Evolutionary conservation across 2,797 vertebrate genomes (phyloP).

Genomic region (Lepilemur septentrionalis): DNA sequence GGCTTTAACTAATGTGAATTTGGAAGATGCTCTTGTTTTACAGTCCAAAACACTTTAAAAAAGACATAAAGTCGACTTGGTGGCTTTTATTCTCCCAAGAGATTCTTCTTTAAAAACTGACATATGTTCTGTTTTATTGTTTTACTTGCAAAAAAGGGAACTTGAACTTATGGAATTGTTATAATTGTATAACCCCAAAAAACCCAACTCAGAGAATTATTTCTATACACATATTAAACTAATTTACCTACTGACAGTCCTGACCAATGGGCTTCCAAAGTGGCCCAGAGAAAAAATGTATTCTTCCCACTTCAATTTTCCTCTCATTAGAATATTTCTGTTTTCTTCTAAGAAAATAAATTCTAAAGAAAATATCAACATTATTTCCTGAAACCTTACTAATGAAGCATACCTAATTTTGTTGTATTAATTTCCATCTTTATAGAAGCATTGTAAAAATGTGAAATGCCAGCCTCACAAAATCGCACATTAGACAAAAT

Average conservation of each 20-base stretch:
- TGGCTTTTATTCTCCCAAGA: constrained; percentile 55
- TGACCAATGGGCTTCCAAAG: constrained; percentile 56
- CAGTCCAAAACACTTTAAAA: constrained; percentile 66
- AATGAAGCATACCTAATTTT: not conserved
- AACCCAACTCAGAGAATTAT: constrained; percentile 35
- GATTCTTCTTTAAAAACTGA: constrained; percentile 75
- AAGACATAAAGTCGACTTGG: constrained; percentile 44
- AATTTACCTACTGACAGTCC: constrained; percentile 61
- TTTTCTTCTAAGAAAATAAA: not conserved
- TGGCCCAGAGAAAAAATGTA: constrained; percentile 52
- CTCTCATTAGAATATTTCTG: not conserved
- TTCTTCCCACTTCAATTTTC: constrained; percentile 62
- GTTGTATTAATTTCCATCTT: not conserved
- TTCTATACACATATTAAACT: constrained; percentile 62
- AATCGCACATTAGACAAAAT: not conserved
- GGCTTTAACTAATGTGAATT: constrained; percentile 67
- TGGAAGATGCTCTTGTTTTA: constrained; percentile 69
- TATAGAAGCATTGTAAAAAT: not conserved
- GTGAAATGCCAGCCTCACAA: not conserved
- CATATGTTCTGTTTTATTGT: constrained; percentile 76
- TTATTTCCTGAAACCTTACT: not conserved
- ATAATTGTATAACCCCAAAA: constrained; percentile 60
- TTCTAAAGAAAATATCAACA: not conserved
- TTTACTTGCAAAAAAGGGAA: constrained; percentile 71
- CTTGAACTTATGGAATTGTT: constrained; percentile 74